A percentile compares a stretch with the other conserved stretches of the same genome.
Evolutionary conservation across 2,888 invertebrate species (phyloP).

Genomic region (Drosophila helvetica): DNA sequence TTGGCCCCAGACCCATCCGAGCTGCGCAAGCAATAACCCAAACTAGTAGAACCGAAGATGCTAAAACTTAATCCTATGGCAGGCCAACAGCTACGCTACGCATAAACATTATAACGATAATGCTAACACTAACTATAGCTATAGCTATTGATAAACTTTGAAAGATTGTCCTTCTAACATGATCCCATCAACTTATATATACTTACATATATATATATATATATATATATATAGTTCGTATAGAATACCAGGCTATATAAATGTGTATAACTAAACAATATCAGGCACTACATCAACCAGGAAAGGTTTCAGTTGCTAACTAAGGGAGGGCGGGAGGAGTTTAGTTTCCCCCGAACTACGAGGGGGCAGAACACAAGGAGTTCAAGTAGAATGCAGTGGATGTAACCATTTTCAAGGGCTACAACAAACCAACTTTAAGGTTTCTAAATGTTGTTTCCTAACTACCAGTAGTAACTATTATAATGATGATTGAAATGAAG

Average conservation of each 20-base stretch:
- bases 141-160: constrained; percentile 31
- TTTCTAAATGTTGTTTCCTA: constrained; percentile 78
- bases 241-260: constrained; percentile 21
- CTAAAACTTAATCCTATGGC: constrained; percentile 49
- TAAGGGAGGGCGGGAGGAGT: background rate
- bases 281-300: constrained; percentile 23
- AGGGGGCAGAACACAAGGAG: constrained; percentile 2
- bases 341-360: constrained; percentile 12
- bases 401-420: constrained; percentile 18
- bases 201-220: background rate
- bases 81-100: constrained; percentile 5
- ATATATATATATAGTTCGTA: background rate
- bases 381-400: constrained; percentile 22
- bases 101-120: constrained; percentile 23
- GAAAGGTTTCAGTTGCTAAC: constrained; percentile 68
- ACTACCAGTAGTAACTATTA: constrained; percentile 18
- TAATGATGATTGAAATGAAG: constrained; percentile 20
- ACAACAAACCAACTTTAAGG: constrained; percentile 63
- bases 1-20: constrained; percentile 42
- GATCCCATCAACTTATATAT: constrained; percentile 44
- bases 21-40: constrained; percentile 72
- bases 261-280: constrained; percentile 43
- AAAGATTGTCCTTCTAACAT: constrained; percentile 16
- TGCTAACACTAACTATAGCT: constrained; percentile 37
- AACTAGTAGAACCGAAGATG: constrained; percentile 75